Evolutionary conservation across 2,113 vertebrate genomes (phyloP).

Genomic region (Gulo gulo): DNA sequence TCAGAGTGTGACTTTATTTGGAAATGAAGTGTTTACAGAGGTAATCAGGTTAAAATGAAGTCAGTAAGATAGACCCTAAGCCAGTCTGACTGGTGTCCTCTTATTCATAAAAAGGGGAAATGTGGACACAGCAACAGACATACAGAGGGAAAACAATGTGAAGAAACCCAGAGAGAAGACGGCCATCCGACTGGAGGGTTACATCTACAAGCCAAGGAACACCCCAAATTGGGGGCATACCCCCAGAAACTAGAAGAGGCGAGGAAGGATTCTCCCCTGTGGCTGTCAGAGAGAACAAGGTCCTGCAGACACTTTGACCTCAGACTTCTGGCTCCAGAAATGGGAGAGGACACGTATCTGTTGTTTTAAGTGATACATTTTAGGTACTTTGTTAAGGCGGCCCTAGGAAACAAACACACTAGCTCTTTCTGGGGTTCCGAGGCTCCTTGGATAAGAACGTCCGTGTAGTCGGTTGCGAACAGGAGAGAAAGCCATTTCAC

Average conservation of each 20-base stretch:
- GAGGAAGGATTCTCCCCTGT: rapidly evolving
- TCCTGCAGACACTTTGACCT: not conserved
- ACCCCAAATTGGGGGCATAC: rapidly evolving
- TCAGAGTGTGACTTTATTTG: not conserved
- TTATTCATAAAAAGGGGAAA: not conserved
- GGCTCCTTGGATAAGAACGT: not conserved
- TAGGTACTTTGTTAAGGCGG: not conserved
- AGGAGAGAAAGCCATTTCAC: not conserved
- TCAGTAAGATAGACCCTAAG: not conserved
- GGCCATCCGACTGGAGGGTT: no score
- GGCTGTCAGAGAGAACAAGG: no score
- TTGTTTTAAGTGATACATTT: not conserved
- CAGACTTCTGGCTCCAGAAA: not conserved
- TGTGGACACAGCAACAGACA: not conserved
- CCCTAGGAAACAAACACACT: not conserved
- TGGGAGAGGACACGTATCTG: not conserved
- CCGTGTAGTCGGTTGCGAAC: not conserved
- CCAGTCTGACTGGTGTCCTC: not conserved
- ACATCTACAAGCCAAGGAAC: not conserved
- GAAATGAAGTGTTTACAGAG: not conserved
- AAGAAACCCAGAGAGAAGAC: not conserved
- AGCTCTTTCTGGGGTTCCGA: not conserved
- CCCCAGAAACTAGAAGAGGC: rapidly evolving
- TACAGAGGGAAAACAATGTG: rapidly evolving
- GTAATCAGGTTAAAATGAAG: not conserved